Base-by-base conservation (phyloP, 2,888 invertebrate genomes). In the Aproaerema taeniolella region DNA sequence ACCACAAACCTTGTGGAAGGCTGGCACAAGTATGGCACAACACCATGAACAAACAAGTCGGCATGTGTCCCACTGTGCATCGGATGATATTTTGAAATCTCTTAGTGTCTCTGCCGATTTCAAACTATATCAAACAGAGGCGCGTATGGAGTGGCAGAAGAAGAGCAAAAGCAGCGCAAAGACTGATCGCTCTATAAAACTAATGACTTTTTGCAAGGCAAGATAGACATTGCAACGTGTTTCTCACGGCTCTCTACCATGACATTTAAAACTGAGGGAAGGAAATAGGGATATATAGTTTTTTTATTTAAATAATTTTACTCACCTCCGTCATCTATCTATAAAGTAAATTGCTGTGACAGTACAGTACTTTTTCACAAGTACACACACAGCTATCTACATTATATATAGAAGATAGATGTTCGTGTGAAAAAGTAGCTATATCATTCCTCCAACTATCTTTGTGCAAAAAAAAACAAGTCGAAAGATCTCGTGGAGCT, bases 1-100 rank as follows among this genome's bases (percentile, higher is more conserved):
- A 31, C 31, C 1, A 31, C 16, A 8, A 31, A 31, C 31, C n/a
- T 4, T 9, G 31, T 31, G 3, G n/a, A 31, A 31, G 31, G 31
- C 9, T 31, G 31, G 31, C 31, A 31, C 31, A 31, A n/a, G n/a
- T n/a, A n/a, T n/a, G n/a, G n/a, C n/a, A n/a, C n/a, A n/a, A 31
- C 16, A 15, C 16, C 15, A 4, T 31, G 8, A 31, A 31, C 16
- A 31, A n/a, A 10, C 15, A 31, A 11, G 10, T 16, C n/a, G 16
- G n/a, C 5, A 15, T 2, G 5, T 15, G 15, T 5, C 15, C 16
- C 2, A 31, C 31, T 16, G 16, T 31, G 31, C 31, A 31, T n/a
- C 9, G 31, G 5, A 9, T 10, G n/a, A 31, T 31, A 31, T 31
- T 31, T 31, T 31, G 10, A 31, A 31, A 31, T 15, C 15, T 1